Evolutionary conservation across 2,113 vertebrate species (phyloP), one percentile per base, ranked within the genome.

Genomic region (Chaenocephalus aceratus): DNA sequence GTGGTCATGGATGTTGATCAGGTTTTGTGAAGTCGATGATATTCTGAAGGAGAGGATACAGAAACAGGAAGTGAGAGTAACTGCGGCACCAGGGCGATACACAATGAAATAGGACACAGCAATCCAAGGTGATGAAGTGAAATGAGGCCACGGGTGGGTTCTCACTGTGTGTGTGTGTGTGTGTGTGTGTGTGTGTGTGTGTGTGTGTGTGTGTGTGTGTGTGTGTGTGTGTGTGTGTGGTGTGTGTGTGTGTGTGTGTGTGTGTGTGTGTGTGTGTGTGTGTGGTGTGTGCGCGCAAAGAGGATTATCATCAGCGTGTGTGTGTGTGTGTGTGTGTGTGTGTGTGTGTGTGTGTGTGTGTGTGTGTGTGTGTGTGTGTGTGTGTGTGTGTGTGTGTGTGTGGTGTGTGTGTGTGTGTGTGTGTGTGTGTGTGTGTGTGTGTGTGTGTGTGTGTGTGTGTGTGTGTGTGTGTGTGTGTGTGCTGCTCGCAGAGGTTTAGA

Each of bases 401-500:
- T 86, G 84, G 26, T 26, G 26, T 36, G 36, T 36, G 36, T 36
- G 36, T 36, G 36, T n/a, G 36, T 36, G 36, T 36, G 36, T 36
- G 36, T 5, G 36, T 5, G 36, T 80, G 69, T 70, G 36, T 72
- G 26, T 77, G 69, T 62, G 34, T 72, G 49, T 53, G 44, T 56
- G 16, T 52, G 30, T 36, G 44, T 57, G 66, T 67, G 51, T 77
- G 76, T 34, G 76, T 6, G 81, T 57, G 72, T 10, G 45, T 26
- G 80, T 86, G 84, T 92, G 84, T 88, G 80, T 81, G 86, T 36
- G 36, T 36, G 36, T 36, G 36, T 7, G 36, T 7, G 6, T 41
- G 36, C 81, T 26, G 74, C 86, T 88, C 57, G 44, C 65, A 48
- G 81, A 91, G 91, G 92, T 91, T 94, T 91, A 92, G 87, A 85